A percentile compares a stretch with the other conserved stretches of the same genome.
Evolutionary conservation across 2,888 invertebrate species (phyloP).

Genomic region (Sinopyrophorus schimmeli): DNA sequence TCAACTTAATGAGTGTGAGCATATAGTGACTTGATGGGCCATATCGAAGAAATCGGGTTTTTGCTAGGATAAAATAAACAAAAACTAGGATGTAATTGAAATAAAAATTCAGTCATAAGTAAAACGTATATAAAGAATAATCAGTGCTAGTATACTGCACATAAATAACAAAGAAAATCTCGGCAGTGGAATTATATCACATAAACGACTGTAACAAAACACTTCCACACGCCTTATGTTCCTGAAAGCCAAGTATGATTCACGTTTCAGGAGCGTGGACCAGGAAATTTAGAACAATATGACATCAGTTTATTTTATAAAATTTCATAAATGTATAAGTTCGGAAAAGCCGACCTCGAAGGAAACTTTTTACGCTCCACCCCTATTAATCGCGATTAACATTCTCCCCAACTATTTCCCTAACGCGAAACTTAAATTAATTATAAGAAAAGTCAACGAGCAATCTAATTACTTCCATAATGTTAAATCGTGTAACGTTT

Average conservation of each 20-base stretch:
- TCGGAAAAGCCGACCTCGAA: neutral
- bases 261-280: conserved; percentile 40
- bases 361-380: too few relatives aligned
- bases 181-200: conserved; percentile 45
- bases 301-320: conserved; percentile 32
- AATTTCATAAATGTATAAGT: conserved; percentile 12
- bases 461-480: too few relatives aligned
- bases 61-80: too few relatives aligned
- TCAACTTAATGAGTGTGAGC: too few relatives aligned
- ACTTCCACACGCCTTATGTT: conserved; percentile 46
- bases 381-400: too few relatives aligned
- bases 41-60: too few relatives aligned
- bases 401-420: too few relatives aligned
- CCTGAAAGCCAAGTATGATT: conserved; percentile 45
- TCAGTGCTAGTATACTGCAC: conserved; percentile 46
- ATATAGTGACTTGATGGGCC: too few relatives aligned
- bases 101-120: conserved; percentile 37
- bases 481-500: too few relatives aligned
- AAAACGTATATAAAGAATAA: conserved; percentile 43
- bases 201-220: conserved; percentile 47
- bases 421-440: too few relatives aligned
- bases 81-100: too few relatives aligned
- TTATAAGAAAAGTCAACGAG: too few relatives aligned
- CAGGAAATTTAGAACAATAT: conserved; percentile 38
- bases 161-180: conserved; percentile 48